Conservation (phyloP, 2,113 vertebrate genomes). For the Neogale vison region DNA sequence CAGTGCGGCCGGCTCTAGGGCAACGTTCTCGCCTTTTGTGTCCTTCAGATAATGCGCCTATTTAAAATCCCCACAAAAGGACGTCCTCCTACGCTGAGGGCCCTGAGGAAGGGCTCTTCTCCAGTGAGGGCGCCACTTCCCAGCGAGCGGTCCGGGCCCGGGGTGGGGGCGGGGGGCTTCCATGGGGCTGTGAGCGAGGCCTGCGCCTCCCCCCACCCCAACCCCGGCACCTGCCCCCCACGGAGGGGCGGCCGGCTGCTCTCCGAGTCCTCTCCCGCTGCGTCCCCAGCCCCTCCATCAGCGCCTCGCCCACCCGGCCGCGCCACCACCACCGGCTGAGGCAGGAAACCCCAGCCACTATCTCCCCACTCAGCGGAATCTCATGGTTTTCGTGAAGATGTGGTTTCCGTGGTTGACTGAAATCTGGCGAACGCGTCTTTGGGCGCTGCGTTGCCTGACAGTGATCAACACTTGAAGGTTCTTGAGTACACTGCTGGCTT, state of each 20-base stretch:
- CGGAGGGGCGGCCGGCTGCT: not conserved
- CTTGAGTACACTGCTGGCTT: not conserved
- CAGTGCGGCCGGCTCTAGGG: slow-evolving; percentile 30
- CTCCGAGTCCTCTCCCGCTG: not conserved
- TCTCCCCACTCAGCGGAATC: not conserved
- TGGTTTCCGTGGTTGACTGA: not conserved
- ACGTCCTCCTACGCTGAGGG: not conserved
- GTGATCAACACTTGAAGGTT: not conserved
- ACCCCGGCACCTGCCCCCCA: too few species aligned
- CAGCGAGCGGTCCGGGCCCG: not conserved
- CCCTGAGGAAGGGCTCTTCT: not conserved
- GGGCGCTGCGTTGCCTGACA: not conserved
- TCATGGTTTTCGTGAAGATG: not conserved
- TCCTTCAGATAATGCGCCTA: slow-evolving; percentile 27
- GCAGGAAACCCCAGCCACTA: not conserved
- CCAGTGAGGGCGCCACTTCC: not conserved
- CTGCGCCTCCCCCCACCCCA: too few species aligned
- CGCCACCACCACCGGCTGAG: not conserved
- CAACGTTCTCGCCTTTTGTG: slow-evolving; percentile 14
- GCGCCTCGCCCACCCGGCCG: fast-evolving
- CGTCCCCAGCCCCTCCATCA: not conserved
- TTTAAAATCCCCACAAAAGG: slow-evolving; percentile 49
- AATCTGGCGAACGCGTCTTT: not conserved
- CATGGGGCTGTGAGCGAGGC: not conserved
- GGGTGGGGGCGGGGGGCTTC: not conserved